Base-by-base conservation (phyloP, 2,888 invertebrate species). In the Autographa gamma region DNA sequence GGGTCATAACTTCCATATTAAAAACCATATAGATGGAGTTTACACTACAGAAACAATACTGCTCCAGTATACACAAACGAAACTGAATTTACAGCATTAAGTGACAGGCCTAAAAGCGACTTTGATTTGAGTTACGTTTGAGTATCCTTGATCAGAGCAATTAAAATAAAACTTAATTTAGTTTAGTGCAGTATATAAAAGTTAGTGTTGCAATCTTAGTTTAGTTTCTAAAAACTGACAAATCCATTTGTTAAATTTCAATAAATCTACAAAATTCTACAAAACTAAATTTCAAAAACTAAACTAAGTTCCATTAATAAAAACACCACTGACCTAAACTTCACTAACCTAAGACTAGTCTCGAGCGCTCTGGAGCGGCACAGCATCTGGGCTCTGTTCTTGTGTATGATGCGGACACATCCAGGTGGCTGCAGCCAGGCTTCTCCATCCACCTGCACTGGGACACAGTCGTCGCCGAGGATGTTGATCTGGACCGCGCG, bases 371-470 rank as follows among this genome's bases (percentile, higher is more conserved):
- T 96, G 90, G 99, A 99, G 73, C 99, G 96, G 88, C 98, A 98
- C 32, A 99, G 95, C 98, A 99, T 99, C 95, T 99, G 99, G 90
- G 99, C 98, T 66, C 99, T 96, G 94, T 99, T 99, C 95, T 99
- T 99, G 93, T 99, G 99, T 82, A 99, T 97, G 82, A 99, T 99
- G 69, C 98, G 96, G 82, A 99, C 98, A 90, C 99, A 98, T 52
- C 99, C 99, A 0, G 99, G 99, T 0, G 99, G 98, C 92, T 99
- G 99, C 56, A 99, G 96, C 99, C 99, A 99, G 1, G 99, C 99
- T 93, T 99, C 99, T 0, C 99, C 99, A 89, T 99, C 99, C 56
- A 99, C 99, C 95, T 90, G 91, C 66, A 99, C 98, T 0, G 99
- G 99, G 19, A 99, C 98, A 64, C 98, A 98, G 93, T 97, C 99